Conservation (phyloP, 2,113 vertebrate species). For the Callipepla squamata region DNA sequence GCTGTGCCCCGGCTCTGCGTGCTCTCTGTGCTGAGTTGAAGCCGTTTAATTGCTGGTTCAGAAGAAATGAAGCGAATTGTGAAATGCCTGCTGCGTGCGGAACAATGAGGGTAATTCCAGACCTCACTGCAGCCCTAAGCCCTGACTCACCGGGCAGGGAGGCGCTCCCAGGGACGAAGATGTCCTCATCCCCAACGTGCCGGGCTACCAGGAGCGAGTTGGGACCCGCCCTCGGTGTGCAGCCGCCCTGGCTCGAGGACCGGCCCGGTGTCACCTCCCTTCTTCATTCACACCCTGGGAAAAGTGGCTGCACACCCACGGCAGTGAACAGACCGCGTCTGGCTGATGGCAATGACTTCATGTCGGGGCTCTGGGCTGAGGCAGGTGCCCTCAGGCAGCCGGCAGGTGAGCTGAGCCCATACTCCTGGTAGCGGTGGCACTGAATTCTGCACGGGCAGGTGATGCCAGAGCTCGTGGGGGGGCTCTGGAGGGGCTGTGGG, state of each 20-base stretch:
- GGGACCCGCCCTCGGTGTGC: background rate
- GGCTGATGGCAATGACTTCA: conserved; percentile 31
- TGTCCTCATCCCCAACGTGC: background rate
- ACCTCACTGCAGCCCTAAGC: conserved; percentile 39
- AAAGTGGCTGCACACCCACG: conserved; percentile 23
- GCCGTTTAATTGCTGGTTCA: conserved; percentile 51
- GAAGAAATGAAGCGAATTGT: conserved; percentile 49
- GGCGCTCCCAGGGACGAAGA: conserved; percentile 28
- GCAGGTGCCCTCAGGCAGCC: background rate
- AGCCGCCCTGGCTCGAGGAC: background rate
- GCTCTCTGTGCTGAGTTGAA: background rate
- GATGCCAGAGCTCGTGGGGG: background rate
- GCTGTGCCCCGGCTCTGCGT: too few species aligned
- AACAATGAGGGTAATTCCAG: conserved; percentile 67
- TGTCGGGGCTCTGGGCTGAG: background rate
- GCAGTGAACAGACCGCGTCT: background rate
- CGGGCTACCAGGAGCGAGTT: background rate
- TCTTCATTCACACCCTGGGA: conserved; percentile 23
- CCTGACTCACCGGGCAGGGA: conserved; percentile 48
- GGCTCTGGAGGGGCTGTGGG: background rate
- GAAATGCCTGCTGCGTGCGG: background rate
- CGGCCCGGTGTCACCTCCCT: background rate
- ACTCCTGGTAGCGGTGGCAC: background rate
- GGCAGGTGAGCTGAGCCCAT: background rate
- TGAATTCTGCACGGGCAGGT: background rate